Evolutionary conservation across 1,140 invertebrate species (phyloP).

Genomic region (Popillia japonica): DNA sequence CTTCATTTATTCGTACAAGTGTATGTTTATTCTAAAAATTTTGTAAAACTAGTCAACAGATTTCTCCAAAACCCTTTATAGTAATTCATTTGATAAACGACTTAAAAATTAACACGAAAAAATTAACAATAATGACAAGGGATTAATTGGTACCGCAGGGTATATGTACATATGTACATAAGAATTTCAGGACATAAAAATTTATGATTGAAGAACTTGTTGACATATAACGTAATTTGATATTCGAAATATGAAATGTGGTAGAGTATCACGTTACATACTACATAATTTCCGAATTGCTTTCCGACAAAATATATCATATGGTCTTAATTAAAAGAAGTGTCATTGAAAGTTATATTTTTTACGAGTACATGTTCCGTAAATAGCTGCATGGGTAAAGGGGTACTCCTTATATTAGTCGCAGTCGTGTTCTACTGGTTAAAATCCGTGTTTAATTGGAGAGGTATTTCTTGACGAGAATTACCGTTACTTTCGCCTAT

Average conservation of each 20-base stretch:
- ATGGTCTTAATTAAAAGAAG: slow-evolving; percentile 13
- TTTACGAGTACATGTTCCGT: too few species aligned
- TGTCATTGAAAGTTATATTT: neutral
- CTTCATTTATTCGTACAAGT: too few species aligned
- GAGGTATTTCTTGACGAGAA: too few species aligned
- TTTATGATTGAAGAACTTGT: slow-evolving; percentile 23
- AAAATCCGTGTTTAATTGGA: too few species aligned
- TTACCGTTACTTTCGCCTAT: too few species aligned
- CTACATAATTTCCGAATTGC: neutral
- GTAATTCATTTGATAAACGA: neutral
- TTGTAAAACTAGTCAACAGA: neutral
- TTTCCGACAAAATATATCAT: neutral
- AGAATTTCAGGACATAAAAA: neutral
- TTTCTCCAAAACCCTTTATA: neutral
- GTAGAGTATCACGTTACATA: neutral
- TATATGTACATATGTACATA: neutral
- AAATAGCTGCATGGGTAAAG: too few species aligned
- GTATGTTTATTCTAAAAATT: neutral
- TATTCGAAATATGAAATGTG: slow-evolving; percentile 1
- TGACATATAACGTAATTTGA: slow-evolving; percentile 27
- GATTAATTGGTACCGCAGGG: slow-evolving; percentile 21
- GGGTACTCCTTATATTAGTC: too few species aligned
- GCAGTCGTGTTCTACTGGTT: too few species aligned
- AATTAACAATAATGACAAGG: slow-evolving; percentile 25
- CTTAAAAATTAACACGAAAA: neutral